A percentile compares a stretch with the other conserved stretches of the same genome.
These are phyloP conservation scores for Dione juno DNA, from an alignment of 2,888 invertebrate genomes.

Conservation along the genomic window DNA sequence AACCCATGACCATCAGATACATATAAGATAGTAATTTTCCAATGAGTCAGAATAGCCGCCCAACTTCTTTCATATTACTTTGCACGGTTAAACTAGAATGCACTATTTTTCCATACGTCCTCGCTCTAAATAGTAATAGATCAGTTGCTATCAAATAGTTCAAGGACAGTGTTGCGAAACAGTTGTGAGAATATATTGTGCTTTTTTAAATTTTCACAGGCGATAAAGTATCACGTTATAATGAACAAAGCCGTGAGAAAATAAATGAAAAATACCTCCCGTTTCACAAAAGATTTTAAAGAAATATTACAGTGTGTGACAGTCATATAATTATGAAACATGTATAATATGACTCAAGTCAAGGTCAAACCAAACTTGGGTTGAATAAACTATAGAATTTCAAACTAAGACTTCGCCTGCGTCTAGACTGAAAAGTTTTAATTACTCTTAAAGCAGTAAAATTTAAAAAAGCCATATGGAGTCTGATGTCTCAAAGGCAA, in stretches of 20 bases:
- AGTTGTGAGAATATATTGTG: conserved; percentile 19
- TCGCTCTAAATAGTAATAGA: conserved; percentile 7
- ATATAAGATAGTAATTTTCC: background rate
- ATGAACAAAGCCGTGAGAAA: conserved; percentile 19
- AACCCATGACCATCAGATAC: background rate
- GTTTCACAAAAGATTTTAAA: conserved; percentile 2
- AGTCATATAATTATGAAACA: background rate
- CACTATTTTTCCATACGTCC: conserved; percentile 18
- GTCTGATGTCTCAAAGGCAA: too few species aligned
- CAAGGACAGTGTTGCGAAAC: conserved; percentile 28
- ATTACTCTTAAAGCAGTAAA: background rate
- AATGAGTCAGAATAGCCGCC: background rate
- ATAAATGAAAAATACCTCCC: background rate
- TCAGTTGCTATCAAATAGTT: conserved; percentile 20
- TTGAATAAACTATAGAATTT: conserved; percentile 11
- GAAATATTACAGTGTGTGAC: background rate
- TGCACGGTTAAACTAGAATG: background rate
- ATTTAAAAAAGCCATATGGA: too few species aligned
- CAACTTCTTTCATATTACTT: background rate
- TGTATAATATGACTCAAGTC: background rate
- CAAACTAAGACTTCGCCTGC: background rate
- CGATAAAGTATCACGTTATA: conserved; percentile 8
- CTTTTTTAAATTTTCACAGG: conserved; percentile 17
- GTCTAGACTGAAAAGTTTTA: conserved; percentile 21
- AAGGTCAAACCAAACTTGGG: conserved; percentile 9